Evolutionary conservation across 2,888 invertebrate species (phyloP).

Genomic region (Chaitophorus viminalis): DNA sequence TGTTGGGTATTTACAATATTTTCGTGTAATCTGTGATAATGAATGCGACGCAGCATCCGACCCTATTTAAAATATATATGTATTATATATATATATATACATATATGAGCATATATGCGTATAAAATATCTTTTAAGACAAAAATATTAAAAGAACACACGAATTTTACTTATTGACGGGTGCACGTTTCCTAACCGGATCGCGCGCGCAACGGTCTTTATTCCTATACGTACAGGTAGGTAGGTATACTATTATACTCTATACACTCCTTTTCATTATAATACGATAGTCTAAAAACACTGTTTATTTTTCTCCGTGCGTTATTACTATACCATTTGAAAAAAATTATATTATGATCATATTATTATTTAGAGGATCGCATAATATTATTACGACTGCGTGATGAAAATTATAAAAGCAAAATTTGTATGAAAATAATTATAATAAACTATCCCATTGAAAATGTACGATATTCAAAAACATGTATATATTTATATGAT

Average conservation of each 20-base stretch:
- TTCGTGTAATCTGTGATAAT: slow-evolving; percentile 60
- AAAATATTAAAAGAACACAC: slow-evolving; percentile 57
- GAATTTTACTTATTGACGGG: slow-evolving; percentile 49
- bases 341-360: neutral
- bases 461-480: neutral
- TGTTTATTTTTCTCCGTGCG: neutral
- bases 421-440: neutral
- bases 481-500: too few species aligned
- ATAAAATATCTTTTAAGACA: slow-evolving; percentile 51
- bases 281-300: neutral
- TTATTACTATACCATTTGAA: neutral
- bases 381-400: neutral
- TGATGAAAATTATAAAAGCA: neutral
- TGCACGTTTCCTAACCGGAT: slow-evolving; percentile 48
- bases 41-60: slow-evolving; percentile 60
- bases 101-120: neutral
- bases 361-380: neutral
- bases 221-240: neutral
- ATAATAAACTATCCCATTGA: neutral
- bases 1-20: slow-evolving; percentile 59
- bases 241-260: neutral
- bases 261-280: neutral
- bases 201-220: slow-evolving; percentile 5
- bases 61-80: slow-evolving; percentile 43
- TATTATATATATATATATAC: slow-evolving; percentile 8